Evolutionary conservation across 2,888 invertebrate genomes (phyloP).

Genomic region (Danaus chrysippus): DNA sequence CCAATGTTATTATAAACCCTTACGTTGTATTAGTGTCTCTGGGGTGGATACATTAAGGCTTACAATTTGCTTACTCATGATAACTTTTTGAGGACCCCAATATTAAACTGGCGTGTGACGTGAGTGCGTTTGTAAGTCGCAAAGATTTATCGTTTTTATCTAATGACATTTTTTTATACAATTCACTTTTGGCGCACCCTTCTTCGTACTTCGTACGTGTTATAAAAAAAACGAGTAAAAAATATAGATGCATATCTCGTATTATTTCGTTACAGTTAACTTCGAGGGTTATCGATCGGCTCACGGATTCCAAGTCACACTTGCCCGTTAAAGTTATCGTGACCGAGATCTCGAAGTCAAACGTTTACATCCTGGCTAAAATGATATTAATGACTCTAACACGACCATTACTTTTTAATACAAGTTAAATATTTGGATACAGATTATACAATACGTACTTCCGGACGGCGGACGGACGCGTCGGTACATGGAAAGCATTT

Average conservation of each 20-base stretch:
- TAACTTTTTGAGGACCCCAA: conserved; percentile 56
- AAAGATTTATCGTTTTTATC: conserved; percentile 29
- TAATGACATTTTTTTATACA: conserved; percentile 23
- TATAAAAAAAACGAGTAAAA: neutral
- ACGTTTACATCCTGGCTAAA: conserved; percentile 57
- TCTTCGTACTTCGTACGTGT: neutral
- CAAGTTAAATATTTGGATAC: conserved; percentile 29
- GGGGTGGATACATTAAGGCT: conserved; percentile 63
- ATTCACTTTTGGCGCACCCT: conserved; percentile 18
- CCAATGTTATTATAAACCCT: no score
- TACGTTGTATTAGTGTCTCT: conserved; percentile 36
- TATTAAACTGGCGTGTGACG: conserved; percentile 40
- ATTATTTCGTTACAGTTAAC: conserved; percentile 7
- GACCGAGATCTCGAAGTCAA: conserved; percentile 27
- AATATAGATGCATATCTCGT: neutral
- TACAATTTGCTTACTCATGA: conserved; percentile 65
- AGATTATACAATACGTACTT: conserved; percentile 41
- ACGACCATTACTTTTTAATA: conserved; percentile 38
- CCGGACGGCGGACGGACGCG: conserved; percentile 63
- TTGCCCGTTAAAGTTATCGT: conserved; percentile 13
- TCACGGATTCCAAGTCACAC: conserved; percentile 1
- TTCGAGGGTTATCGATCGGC: conserved; percentile 10
- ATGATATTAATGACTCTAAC: conserved; percentile 62
- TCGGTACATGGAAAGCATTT: conserved; percentile 76
- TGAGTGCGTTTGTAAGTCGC: conserved; percentile 25